Evolutionary conservation across 2,888 invertebrate genomes (phyloP).

Genomic region (Tuta absoluta): DNA sequence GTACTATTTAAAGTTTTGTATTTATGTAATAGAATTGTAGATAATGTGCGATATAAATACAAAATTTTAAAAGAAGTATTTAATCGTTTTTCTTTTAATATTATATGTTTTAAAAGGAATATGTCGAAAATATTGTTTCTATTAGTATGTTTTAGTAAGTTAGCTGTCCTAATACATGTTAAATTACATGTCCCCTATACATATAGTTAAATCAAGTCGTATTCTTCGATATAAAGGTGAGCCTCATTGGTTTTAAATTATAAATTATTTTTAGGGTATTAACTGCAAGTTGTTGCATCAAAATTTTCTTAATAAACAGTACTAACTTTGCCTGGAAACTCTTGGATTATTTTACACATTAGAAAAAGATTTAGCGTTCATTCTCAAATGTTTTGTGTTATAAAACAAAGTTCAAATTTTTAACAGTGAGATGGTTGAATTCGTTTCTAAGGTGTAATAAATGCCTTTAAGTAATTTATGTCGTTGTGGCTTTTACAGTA

Average conservation of each 20-base stretch:
- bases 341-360: conserved; percentile 54
- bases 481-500: conserved; percentile 21
- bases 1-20: conserved; percentile 81
- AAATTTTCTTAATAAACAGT: conserved; percentile 77
- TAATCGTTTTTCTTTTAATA: conserved; percentile 72
- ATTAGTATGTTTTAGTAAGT: conserved; percentile 74
- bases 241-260: conserved; percentile 60
- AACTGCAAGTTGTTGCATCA: conserved; percentile 77
- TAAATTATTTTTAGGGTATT: conserved; percentile 79
- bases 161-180: conserved; percentile 66
- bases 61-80: conserved; percentile 79
- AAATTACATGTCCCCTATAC: conserved; percentile 33
- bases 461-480: conserved; percentile 11
- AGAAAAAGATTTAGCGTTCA: conserved; percentile 4
- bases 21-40: conserved; percentile 82
- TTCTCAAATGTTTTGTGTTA: not conserved
- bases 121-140: conserved; percentile 74
- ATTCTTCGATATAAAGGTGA: conserved; percentile 63
- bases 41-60: conserved; percentile 81
- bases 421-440: conserved; percentile 9
- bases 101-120: conserved; percentile 70
- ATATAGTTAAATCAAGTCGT: conserved; percentile 69
- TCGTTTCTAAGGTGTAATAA: conserved; percentile 19
- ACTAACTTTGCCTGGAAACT: conserved; percentile 76
- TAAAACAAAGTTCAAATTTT: not conserved